Percentiles rank a stretch among this genome's conserved stretches.
Evolutionary conservation across 2,888 invertebrate species (phyloP).

Genomic region (Rhaphigaster nebulosa): DNA sequence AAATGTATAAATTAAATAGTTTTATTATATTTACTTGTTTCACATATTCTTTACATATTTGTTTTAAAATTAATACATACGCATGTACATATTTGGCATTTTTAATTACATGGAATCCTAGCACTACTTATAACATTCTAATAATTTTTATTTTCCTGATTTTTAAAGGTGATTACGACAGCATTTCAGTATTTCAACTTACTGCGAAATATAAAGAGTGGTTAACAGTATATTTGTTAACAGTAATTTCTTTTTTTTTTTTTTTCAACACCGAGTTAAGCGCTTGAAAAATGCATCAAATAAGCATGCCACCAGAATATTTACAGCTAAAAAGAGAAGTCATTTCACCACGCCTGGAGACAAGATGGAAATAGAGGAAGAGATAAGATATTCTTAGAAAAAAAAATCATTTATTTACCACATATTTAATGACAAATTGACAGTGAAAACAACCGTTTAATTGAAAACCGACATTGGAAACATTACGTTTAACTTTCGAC

Average conservation of each 20-base stretch:
- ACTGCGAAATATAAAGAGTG: slow-evolving; percentile 32
- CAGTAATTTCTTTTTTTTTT: not conserved
- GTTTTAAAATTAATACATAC: too few relatives aligned
- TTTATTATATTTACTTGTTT: too few relatives aligned
- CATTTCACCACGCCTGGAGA: not conserved
- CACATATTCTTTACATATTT: too few relatives aligned
- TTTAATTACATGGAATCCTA: too few relatives aligned
- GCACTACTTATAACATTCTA: too few relatives aligned
- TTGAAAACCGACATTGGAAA: not conserved
- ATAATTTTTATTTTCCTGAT: not conserved
- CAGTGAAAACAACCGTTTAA: too few relatives aligned
- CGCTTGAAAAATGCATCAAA: too few relatives aligned
- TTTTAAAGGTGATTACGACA: slow-evolving; percentile 40
- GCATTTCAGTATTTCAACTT: slow-evolving; percentile 55
- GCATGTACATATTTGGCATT: too few relatives aligned
- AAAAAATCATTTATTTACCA: not conserved
- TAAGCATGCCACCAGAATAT: not conserved
- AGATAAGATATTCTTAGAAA: not conserved
- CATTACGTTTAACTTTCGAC: not conserved
- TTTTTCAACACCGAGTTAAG: not conserved
- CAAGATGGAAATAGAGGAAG: not conserved
- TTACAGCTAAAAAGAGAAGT: too few relatives aligned
- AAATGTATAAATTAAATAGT: too few relatives aligned
- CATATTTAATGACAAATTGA: not conserved
- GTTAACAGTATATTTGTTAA: not conserved